phyloP scores from a whole-genome alignment of 2,797 vertebrate species.

The Phyllotis vaccarum region DNA sequence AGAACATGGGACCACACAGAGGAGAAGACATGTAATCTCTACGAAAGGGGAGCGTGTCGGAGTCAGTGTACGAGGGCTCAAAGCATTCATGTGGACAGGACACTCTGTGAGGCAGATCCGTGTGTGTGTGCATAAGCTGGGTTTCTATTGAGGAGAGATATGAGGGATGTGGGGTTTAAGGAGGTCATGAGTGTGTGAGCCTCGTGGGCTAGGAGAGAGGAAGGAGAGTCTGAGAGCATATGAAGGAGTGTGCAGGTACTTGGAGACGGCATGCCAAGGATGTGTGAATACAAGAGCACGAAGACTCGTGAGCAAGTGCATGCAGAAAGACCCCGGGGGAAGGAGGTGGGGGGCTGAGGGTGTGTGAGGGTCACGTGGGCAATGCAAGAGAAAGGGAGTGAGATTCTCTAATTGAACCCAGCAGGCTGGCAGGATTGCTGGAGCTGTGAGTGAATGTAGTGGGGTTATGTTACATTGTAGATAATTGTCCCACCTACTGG shows the following conservation, averaged over 20 bases:
- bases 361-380: accelerated
- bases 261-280: not conserved
- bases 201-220: not conserved
- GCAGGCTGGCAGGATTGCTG: not conserved
- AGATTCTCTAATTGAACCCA: not conserved
- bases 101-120: not conserved
- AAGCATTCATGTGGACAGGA: not conserved
- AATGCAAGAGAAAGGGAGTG: no score
- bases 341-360: not conserved
- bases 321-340: not conserved
- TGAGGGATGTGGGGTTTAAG: not conserved
- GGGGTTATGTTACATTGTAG: no score
- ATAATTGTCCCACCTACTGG: no score
- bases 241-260: not conserved
- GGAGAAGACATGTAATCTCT: no score
- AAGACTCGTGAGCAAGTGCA: not conserved
- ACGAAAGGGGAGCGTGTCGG: not conserved
- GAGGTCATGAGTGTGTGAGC: not conserved
- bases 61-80: not conserved
- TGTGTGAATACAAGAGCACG: not conserved
- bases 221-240: not conserved
- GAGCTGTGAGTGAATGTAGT: not conserved
- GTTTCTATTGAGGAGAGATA: not conserved
- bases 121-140: not conserved
- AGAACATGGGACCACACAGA: not conserved